These are phyloP conservation scores for Drosophila phalerata DNA, from an alignment of 2,888 invertebrate species.

Conservation along the genomic window DNA sequence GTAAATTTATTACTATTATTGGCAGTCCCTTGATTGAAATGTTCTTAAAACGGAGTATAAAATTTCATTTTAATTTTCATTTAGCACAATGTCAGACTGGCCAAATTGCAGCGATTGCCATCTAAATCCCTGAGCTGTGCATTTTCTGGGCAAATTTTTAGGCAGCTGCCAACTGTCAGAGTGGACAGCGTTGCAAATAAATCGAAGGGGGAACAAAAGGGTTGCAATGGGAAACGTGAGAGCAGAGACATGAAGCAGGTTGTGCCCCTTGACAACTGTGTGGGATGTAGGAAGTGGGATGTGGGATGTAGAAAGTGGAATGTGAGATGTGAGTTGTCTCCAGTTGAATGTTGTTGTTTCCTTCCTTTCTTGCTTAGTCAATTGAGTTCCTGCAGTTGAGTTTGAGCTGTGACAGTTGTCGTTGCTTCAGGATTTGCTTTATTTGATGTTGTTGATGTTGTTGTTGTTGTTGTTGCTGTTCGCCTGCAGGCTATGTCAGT, in stretches of 20 bases:
- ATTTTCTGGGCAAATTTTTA: conserved; percentile 67
- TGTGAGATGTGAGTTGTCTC: conserved; percentile 35
- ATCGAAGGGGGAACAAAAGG: conserved; percentile 8
- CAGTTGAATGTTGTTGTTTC: conserved; percentile 24
- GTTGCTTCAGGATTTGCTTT: conserved; percentile 47
- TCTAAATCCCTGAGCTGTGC: conserved; percentile 66
- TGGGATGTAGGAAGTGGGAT: conserved; percentile 24
- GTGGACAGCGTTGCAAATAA: conserved; percentile 51
- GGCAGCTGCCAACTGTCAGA: conserved; percentile 78
- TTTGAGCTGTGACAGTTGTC: conserved; percentile 49
- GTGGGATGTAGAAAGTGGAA: conserved; percentile 26
- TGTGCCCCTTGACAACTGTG: conserved; percentile 53
- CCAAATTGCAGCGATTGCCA: conserved; percentile 71
- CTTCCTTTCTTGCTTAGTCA: conserved; percentile 43
- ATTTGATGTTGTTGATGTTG: conserved; percentile 37
- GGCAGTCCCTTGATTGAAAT: too few species aligned
- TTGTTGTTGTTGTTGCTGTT: conserved; percentile 4
- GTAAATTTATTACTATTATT: too few species aligned
- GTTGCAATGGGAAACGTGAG: neutral
- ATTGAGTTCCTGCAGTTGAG: conserved; percentile 52
- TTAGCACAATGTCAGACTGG: conserved; percentile 58
- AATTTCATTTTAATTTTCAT: conserved; percentile 72
- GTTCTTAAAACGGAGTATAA: conserved; percentile 20
- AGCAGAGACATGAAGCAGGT: conserved; percentile 26
- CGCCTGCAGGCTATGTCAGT: conserved; percentile 51